Evolutionary conservation across 35 echinoderm and acorn worm species (phyloP).

Genomic region (Diadema setosum): DNA sequence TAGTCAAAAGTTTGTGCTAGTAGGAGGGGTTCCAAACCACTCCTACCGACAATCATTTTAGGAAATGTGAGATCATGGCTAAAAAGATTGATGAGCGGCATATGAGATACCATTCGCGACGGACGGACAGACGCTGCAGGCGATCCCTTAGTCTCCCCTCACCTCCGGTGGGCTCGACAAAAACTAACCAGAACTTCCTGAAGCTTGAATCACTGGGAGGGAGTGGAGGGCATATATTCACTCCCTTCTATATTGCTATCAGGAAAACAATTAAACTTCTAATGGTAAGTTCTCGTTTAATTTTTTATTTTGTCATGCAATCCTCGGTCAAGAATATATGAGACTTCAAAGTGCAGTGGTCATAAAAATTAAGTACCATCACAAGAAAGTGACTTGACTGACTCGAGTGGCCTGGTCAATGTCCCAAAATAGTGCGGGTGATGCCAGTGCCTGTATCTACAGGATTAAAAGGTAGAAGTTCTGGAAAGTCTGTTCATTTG

Average conservation of each 20-base stretch:
- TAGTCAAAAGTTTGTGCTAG: too few relatives aligned
- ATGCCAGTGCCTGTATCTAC: neutral
- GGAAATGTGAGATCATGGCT: too few relatives aligned
- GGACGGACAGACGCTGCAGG: too few relatives aligned
- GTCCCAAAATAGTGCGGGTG: neutral
- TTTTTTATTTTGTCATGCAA: neutral
- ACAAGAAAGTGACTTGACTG: neutral
- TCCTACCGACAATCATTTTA: too few relatives aligned
- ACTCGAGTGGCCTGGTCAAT: neutral
- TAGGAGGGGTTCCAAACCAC: too few relatives aligned
- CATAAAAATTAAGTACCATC: neutral
- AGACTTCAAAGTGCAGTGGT: neutral
- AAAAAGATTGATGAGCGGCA: too few relatives aligned
- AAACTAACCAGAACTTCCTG: too few relatives aligned
- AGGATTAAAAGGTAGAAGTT: slow-evolving; percentile 31
- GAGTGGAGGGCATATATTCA: neutral
- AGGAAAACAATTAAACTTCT: too few relatives aligned
- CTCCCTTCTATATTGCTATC: neutral
- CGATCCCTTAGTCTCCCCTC: too few relatives aligned
- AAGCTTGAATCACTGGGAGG: neutral
- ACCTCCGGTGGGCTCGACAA: too few relatives aligned
- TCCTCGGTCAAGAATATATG: neutral
- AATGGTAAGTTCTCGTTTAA: neutral
- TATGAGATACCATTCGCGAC: too few relatives aligned
- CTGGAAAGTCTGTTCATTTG: slow-evolving; percentile 22